Base-by-base conservation (phyloP, 2,888 invertebrate species). In the Heliconius sara region DNA sequence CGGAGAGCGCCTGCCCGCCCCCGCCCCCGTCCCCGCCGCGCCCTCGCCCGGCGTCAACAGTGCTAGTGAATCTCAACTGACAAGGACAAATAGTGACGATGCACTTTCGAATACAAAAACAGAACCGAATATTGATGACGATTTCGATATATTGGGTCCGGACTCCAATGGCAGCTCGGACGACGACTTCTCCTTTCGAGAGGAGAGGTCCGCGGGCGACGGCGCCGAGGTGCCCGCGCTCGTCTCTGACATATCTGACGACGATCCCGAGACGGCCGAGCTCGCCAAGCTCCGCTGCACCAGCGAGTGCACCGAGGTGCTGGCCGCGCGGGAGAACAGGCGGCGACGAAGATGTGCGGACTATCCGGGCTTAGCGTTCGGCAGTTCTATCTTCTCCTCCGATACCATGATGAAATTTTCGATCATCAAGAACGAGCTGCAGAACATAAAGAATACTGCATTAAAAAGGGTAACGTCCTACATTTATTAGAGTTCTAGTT, bases 331-430 rank as follows among this genome's bases (percentile, higher is more conserved):
- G 83, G 98, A 98, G 89, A 97, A 96, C 80, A 95, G 97, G 76
- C 96, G 97, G 86, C 96, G 96, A 86, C 96, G 97, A 86, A 96
- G 98, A 92, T 98, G 98, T 92, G 97, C 98, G 66, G 98, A 98
- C 91, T 99, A 99, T 94, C 99, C 98, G 0, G 99, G 99, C 47
- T 94, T 99, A 80, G 98, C 98, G 2, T 98, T 99, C 90, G 98
- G 98, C 76, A 97, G 97, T 85, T 98, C 98, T 83, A 97, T 98
- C 90, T 99, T 99, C 95, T 98, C 98, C 89, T 99, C 99, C 79
- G 99, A 99, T 91, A 99, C 99, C 16, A 97, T 99, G 97, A 99
- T 99, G 98, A 99, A 99, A 96, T 99, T 99, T 94, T 98, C 98
- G 92, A 97, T 99, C 86, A 99, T 99, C 91, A 97, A 97, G 92